Evolutionary conservation across 2,113 vertebrate genomes (phyloP), one percentile per base, ranked within the genome.

Genomic region (Muntiacus reevesi): DNA sequence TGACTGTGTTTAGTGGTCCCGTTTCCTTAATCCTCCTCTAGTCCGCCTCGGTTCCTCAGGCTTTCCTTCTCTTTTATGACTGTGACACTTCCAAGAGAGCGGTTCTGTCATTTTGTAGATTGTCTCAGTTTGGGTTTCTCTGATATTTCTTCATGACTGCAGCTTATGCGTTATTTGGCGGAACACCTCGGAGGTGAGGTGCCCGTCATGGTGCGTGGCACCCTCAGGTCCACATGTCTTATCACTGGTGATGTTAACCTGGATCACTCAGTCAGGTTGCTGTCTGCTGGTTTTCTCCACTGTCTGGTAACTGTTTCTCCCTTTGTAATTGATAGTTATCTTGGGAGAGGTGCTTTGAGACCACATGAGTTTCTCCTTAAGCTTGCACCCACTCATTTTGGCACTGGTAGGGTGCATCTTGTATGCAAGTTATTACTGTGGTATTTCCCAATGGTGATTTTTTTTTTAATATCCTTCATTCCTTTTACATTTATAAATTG

Each of bases 261-360:
- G 59, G 40, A 13, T 82, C 64, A 17, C 59, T 71, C 43, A 19
- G 36, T 76, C 50, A 28, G 57, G 23, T 25, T 91, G 52, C 64
- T 47, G 3, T n/a, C 30, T 94, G 54, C 55, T 43, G 43, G 45
- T 15, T 60, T 50, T 45, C 30, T 87, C 30, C 30, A 19, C 54
- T n/a, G 10, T n/a, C 4, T 13, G 7, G 25, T 43, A 74, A 36
- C 81, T 59, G 6, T 11, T 40, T 78, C 76, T 57, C 67, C 30
- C 14, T 89, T 64, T 82, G 30, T 91, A 36, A 91, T 28, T 50
- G 33, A n/a, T 33, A 52, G 45, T 2, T 87, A 6, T 94, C 54
- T 91, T 84, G 50, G 87, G 74, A 9, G 71, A 88, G 50, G 40
- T 86, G 1, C 79, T 89, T 79, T 89, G 89, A 95, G 60, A 64